Evolutionary conservation across 2,113 vertebrate species (phyloP).

Genomic region (Copsychus sechellarum): DNA sequence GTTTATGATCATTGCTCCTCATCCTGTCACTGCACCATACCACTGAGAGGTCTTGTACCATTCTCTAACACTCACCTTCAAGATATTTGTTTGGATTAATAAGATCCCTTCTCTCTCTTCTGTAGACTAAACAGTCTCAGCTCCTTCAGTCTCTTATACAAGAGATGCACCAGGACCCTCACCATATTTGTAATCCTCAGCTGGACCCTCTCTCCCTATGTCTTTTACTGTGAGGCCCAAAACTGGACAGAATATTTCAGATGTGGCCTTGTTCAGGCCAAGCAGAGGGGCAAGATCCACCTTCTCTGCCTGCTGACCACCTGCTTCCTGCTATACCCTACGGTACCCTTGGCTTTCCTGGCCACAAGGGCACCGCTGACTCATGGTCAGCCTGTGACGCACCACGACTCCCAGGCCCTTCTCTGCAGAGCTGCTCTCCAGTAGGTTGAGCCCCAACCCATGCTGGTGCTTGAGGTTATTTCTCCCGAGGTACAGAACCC

Average conservation of each 20-base stretch:
- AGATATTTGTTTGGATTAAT: neutral
- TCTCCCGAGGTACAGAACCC: neutral
- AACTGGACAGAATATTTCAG: neutral
- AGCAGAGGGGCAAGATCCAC: neutral
- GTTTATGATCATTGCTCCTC: neutral
- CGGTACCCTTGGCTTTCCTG: neutral
- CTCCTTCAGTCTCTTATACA: neutral
- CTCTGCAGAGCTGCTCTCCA: neutral
- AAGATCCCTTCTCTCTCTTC: neutral
- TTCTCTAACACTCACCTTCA: neutral
- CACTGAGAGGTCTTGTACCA: neutral
- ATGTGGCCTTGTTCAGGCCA: neutral
- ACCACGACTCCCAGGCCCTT: neutral
- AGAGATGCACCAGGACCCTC: neutral
- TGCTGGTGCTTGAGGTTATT: neutral
- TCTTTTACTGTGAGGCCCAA: neutral
- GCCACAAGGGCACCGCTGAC: neutral
- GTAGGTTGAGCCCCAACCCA: neutral
- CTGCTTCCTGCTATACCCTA: neutral
- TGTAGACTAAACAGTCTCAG: neutral
- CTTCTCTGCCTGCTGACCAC: neutral
- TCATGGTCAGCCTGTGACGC: neutral
- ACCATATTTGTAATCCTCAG: fast-evolving
- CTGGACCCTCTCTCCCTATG: neutral
- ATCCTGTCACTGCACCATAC: neutral